Evolutionary conservation across 2,113 vertebrate species (phyloP).

Genomic region (Brachyistius frenatus): DNA sequence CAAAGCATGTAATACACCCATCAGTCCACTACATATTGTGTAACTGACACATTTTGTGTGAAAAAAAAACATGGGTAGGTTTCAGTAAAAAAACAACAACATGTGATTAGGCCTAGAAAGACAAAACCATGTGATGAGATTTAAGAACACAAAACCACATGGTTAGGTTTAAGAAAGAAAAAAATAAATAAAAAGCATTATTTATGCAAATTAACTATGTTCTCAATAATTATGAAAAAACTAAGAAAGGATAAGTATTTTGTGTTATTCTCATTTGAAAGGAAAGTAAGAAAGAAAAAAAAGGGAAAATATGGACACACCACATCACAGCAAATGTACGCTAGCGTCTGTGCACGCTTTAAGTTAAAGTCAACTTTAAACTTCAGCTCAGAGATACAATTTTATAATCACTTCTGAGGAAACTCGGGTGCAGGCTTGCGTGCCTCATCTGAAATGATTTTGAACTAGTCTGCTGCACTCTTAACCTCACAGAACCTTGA

Average conservation of each 20-base stretch:
- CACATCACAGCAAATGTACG: background rate
- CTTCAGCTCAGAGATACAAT: conserved; percentile 1
- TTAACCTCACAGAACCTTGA: conserved; percentile 66
- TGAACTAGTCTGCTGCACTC: conserved; percentile 62
- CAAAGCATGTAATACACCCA: no score
- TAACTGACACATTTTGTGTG: no score
- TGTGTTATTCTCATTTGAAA: background rate
- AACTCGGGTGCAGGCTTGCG: conserved; percentile 9
- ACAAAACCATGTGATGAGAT: no score
- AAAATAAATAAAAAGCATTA: no score
- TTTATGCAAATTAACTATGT: no score
- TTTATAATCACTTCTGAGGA: conserved; percentile 24
- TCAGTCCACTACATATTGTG: no score
- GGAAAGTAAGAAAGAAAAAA: background rate
- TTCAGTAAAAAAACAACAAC: no score
- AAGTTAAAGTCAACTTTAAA: conserved; percentile 8
- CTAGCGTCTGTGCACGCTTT: background rate
- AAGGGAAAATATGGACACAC: background rate
- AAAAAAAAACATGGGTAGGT: no score
- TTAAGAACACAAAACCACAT: no score
- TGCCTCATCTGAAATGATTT: conserved; percentile 56
- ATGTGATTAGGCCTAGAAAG: no score
- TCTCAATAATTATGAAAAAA: background rate
- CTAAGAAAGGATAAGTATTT: background rate
- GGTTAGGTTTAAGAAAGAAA: no score